Conservation (phyloP, 2,113 vertebrate genomes). For the Phyllostomus hastatus region DNA sequence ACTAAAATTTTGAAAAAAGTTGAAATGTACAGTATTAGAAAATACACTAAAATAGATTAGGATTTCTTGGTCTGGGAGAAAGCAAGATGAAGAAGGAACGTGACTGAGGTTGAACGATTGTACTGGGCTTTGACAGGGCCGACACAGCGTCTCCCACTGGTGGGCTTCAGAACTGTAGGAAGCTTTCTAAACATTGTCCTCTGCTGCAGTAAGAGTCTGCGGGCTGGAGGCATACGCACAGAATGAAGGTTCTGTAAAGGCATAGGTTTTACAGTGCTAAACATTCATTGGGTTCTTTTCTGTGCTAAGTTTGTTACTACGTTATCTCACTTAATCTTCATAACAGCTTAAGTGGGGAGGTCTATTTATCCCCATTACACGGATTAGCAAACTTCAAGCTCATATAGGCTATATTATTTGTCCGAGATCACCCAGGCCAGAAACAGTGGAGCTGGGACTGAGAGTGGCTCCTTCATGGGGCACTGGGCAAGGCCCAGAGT, state of each 20-base stretch:
- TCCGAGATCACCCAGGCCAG: background rate
- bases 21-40: slow-evolving; percentile 2
- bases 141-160: background rate
- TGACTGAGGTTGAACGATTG: background rate
- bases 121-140: background rate
- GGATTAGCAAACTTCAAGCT: slow-evolving; percentile 4
- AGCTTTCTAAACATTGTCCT: background rate
- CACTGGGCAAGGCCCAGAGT: background rate
- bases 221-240: background rate
- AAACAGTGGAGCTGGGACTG: background rate
- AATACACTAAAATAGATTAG: background rate
- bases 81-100: background rate
- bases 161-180: background rate
- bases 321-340: background rate
- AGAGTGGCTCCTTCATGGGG: background rate
- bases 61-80: background rate
- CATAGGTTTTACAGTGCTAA: background rate
- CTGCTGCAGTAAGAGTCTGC: background rate
- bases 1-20: background rate
- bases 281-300: background rate
- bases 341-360: background rate
- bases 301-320: background rate
- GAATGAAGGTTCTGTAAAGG: background rate
- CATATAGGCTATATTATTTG: background rate
- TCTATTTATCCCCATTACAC: background rate